Base-by-base conservation (phyloP, 2,113 vertebrate genomes). In the Struthio camelus region DNA sequence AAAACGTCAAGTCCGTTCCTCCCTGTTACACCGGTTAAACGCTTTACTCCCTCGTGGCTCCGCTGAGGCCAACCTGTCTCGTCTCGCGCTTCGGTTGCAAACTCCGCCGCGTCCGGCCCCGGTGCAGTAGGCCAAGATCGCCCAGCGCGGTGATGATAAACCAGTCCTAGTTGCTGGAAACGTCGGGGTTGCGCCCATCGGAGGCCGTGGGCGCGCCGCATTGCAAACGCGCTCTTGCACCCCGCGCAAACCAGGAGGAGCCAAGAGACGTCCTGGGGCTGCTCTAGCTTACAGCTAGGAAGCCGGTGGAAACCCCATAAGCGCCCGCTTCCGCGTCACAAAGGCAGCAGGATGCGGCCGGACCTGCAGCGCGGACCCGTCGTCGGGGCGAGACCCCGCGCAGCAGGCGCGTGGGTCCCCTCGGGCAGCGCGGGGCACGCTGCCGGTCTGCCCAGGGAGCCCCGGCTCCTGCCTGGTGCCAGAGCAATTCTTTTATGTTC, bases 361-460 rank as follows among this genome's bases (percentile, higher is more conserved):
- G 51, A 53, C 51, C 51, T 53, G 51, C 25, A n/a, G n/a, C n/a
- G n/a, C n/a, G n/a, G n/a, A 53, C 9, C 51, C 51, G 25, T 53
- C 19, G 15, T 53, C 19, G 51, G 51, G 19, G 51, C 19, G 75
- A 34, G 78, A 54, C 62, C 56, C 59, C 53, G 8, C 20, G 79
- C 5, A 54, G 11, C 46, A 14, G 27, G 9, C 0, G 0, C 0
- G 1, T 0, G 9, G 7, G 12, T 78, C 25, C 36, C 75, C 56
- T 34, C 1, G 0, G 2, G 58, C 48, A 69, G 8, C 0, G 0
- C 2, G 28, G 38, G 8, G 14, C 28, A 5, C 1, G 1, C 56
- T 1, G 0, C 9, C 20, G 53, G 4, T 59, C 70, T 61, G 38
- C 79, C 59, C 77, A 19, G 54, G 65, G 83, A 80, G 40, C 66